A percentile compares a stretch with the other conserved stretches of the same genome.
Evolutionary conservation across 2,113 vertebrate genomes (phyloP).

Genomic region (Okapia johnstoni): DNA sequence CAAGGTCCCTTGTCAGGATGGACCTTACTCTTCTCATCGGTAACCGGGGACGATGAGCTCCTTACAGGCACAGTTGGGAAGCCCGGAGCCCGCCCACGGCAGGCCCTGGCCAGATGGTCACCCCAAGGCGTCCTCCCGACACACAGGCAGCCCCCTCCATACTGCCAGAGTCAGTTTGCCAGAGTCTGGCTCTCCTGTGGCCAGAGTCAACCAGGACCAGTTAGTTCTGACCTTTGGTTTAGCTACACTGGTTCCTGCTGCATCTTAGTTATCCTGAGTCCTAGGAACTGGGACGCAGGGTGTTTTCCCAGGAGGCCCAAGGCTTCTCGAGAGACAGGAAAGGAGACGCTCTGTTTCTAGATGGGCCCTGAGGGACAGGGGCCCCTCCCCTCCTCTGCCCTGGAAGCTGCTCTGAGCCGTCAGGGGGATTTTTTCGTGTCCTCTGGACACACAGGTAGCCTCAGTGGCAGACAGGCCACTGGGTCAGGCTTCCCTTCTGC

Average conservation of each 20-base stretch:
- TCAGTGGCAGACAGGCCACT: neutral
- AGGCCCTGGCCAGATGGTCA: too few species aligned
- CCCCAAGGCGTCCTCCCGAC: fast-evolving
- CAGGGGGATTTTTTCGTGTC: neutral
- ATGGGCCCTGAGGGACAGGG: too few species aligned
- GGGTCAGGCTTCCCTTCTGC: neutral
- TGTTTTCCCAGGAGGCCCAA: neutral
- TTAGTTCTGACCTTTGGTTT: neutral
- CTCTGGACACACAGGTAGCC: neutral
- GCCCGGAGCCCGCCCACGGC: neutral
- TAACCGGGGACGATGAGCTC: too few species aligned
- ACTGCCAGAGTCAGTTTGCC: neutral
- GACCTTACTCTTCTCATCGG: neutral
- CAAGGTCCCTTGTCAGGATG: neutral
- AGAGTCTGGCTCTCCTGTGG: neutral
- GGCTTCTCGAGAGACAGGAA: neutral
- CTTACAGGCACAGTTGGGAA: neutral
- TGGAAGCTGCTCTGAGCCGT: neutral
- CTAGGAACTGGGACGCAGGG: neutral
- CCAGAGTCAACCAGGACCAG: fast-evolving
- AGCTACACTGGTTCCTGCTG: neutral
- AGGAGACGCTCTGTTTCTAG: neutral
- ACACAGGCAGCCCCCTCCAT: neutral
- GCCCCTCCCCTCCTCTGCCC: neutral
- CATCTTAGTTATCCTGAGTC: neutral